Conservation (phyloP, 2,888 invertebrate species). For the Micoletzkya japonica region DNA sequence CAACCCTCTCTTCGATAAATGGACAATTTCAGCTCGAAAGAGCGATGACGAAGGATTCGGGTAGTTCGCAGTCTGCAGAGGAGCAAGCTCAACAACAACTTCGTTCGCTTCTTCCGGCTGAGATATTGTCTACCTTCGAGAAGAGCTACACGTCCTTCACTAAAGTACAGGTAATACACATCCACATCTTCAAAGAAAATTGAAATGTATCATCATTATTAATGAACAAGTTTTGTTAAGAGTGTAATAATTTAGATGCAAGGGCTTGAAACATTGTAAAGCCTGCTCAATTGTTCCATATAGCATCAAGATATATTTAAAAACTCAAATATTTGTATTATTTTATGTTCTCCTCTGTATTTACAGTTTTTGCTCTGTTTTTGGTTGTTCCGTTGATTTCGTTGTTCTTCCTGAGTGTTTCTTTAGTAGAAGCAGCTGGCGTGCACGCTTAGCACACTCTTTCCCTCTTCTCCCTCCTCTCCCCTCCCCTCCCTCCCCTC, state of each 20-base stretch:
- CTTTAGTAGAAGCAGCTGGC: neutral
- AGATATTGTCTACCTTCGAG: conserved; percentile 45
- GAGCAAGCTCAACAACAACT: conserved; percentile 28
- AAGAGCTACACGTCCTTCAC: conserved; percentile 40
- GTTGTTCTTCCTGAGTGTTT: conserved; percentile 3
- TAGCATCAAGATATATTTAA: neutral
- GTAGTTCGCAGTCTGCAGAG: neutral
- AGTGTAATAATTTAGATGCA: too few relatives aligned
- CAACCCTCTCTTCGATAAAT: too few relatives aligned
- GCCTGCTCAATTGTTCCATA: too few relatives aligned
- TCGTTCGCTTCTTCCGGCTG: conserved; percentile 33
- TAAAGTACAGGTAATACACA: conserved; percentile 48
- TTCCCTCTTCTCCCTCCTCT: neutral
- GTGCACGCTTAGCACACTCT: conserved; percentile 8
- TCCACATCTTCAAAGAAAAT: too few relatives aligned
- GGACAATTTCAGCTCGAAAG: too few relatives aligned
- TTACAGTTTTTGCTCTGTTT: neutral
- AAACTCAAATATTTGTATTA: neutral
- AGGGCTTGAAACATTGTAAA: too few relatives aligned
- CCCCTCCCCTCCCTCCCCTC: neutral
- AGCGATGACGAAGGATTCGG: too few relatives aligned
- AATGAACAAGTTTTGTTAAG: too few relatives aligned
- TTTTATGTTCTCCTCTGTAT: neutral
- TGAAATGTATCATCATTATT: too few relatives aligned
- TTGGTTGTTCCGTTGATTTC: neutral